These are phyloP conservation scores for Gymnoscopelus braueri DNA, from an alignment of 2,797 vertebrate species.

Conservation along the genomic window DNA sequence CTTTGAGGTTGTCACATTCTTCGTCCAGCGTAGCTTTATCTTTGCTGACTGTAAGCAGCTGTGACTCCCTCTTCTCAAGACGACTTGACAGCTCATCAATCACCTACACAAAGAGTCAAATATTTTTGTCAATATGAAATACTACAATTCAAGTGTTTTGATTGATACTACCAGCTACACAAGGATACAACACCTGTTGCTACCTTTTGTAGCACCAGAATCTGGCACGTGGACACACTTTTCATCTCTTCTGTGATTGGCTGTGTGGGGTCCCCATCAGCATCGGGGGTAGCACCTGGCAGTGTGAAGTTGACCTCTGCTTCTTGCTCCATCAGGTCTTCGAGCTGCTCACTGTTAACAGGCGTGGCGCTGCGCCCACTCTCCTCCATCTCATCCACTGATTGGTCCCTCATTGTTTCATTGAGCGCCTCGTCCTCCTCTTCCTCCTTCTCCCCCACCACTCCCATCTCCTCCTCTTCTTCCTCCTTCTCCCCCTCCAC, in stretches of 20 bases:
- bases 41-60: slow-evolving; percentile 92
- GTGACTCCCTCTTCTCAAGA: slow-evolving; percentile 93
- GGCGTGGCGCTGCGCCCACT: slow-evolving; percentile 96
- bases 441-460: slow-evolving; percentile 41
- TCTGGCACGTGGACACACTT: slow-evolving; percentile 80
- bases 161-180: too few species aligned
- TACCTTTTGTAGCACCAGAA: slow-evolving; percentile 92
- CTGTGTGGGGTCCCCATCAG: slow-evolving; percentile 42
- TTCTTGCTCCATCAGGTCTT: slow-evolving; percentile 79
- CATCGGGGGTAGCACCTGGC: slow-evolving; percentile 31
- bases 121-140: not conserved
- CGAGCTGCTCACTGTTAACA: slow-evolving; percentile 93
- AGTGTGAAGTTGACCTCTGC: slow-evolving; percentile 49
- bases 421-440: slow-evolving; percentile 67
- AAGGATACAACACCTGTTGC: slow-evolving; percentile 1
- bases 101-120: slow-evolving; percentile 76
- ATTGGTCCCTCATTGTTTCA: slow-evolving; percentile 78
- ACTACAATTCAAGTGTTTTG: too few species aligned
- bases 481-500: slow-evolving; percentile 62
- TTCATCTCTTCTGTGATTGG: slow-evolving; percentile 76
- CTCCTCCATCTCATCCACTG: slow-evolving; percentile 95
- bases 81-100: slow-evolving; percentile 90
- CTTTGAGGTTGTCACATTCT: slow-evolving; percentile 95
- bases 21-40: slow-evolving; percentile 95
- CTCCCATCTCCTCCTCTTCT: slow-evolving; percentile 64